Base-by-base conservation (phyloP, 2,888 invertebrate genomes). In the Ferrisia virgata region DNA sequence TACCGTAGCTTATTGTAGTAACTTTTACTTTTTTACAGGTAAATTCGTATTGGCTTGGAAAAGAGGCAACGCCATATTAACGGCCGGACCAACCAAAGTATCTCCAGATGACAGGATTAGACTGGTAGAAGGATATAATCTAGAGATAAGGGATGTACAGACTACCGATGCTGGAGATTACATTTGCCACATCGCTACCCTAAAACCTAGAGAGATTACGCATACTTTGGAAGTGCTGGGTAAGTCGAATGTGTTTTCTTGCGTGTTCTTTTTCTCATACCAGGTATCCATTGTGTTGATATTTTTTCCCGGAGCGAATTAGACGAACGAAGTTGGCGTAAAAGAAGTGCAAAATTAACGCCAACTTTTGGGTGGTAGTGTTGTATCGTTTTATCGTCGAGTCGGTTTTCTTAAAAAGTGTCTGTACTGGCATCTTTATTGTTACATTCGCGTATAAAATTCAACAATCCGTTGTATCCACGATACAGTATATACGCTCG, bases 91-190 rank as follows among this genome's bases (percentile, higher is more conserved):
- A 85, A 91, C 92, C 86, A 92, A 92, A 88, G 92, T 93, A 84
- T 91, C 91, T 80, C 92, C 92, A 82, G 92, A 93, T 89, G 91
- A 91, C 79, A 90, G 92, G 86, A 90, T 92, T 85, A 90, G 90
- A 86, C 89, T 92, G 86, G 91, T 92, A 86, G 91, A 91, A 87
- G 92, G 92, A 72, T 92, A 91, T 88, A 92, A 91, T 88, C 88
- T 93, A 86, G 92, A 92, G 89, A 92, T 93, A 87, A 90, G 91
- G 86, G 91, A 92, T 87, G 92, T 91, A 39, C 90, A 91, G 86
- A 91, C 92, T 72, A 91, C 91, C 88, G 93, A 93, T 88, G 92
- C 92, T 43, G 93, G 92, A 31, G 92, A 92, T 89, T 93, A 93
- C 88, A 91, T 92, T 85, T 93, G 93, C 88, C 92, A 92, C 89